A percentile compares a stretch with the other conserved stretches of the same genome.
Conservation (phyloP, 2,113 vertebrate genomes). For the Emydura subglobosa region DNA sequence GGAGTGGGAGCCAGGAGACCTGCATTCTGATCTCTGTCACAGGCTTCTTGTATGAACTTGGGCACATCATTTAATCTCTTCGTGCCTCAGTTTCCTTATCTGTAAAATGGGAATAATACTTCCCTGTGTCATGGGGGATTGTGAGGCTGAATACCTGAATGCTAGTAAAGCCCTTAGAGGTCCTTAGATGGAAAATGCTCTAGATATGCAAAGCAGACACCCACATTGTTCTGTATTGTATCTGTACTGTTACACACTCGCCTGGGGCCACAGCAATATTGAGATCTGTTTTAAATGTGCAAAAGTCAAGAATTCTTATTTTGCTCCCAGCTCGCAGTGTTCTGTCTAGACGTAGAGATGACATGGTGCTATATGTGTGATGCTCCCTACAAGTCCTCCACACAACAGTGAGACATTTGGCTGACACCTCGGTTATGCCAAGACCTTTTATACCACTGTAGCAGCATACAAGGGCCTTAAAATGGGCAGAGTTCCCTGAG, state of each 20-base stretch:
- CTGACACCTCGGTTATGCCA: background rate
- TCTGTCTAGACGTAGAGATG: rapidly evolving
- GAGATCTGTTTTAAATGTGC: background rate
- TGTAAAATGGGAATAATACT: background rate
- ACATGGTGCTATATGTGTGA: background rate
- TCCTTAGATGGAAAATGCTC: background rate
- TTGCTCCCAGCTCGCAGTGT: background rate
- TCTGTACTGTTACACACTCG: background rate
- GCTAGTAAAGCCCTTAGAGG: background rate
- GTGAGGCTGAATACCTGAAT: background rate
- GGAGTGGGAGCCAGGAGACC: background rate
- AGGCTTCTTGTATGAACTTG: background rate
- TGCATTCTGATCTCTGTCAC: background rate
- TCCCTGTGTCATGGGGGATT: background rate
- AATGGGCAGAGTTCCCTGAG: background rate
- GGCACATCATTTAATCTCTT: background rate
- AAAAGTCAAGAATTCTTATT: background rate
- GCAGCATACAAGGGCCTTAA: background rate
- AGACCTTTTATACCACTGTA: background rate
- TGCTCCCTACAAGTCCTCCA: background rate
- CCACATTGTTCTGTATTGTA: background rate
- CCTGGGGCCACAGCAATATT: background rate
- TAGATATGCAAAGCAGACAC: background rate
- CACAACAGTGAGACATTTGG: background rate
- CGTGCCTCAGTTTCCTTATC: background rate